Base-by-base conservation (phyloP, 2,888 invertebrate genomes). In the Dicycla oo region DNA sequence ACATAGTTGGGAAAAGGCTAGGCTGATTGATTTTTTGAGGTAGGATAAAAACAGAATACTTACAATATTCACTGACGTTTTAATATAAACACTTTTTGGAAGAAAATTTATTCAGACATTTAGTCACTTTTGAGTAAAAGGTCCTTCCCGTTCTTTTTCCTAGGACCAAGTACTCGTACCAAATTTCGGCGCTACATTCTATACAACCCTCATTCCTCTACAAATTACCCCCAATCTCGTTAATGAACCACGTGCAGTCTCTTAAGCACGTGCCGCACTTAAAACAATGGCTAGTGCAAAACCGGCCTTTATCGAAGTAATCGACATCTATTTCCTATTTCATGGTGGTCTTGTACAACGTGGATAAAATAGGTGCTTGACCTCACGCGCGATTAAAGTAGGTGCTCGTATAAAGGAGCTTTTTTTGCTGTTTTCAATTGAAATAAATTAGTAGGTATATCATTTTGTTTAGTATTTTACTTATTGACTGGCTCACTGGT, bases 291-390 rank as follows among this genome's bases (percentile, higher is more conserved):
- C 69, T 69, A 66, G 76, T 74, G 82, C 82, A 81, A 83, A 82
- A 78, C 75, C 66, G 80, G 73, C 56, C 62, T 61, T 70, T 80
- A 86, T 86, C 86, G 69, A 66, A 78, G 64, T 76, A 64, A 78
- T 83, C 75, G 69, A 78, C 76, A 75, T 72, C 69, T 75, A 78
- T 77, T 86, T 81, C 75, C 79, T 81, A 79, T 81, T 82, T 82
- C 86, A 85, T 62, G 82, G 84, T 87, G 83, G 85, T 83, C 86
- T 76, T 67, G 74, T 73, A 81, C n/a, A n/a, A 80, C 86, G 85
- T 82, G 85, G 83, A 82, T 85, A 69, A 84, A 83, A 82, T 80
- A 81, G 83, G 85, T 75, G 79, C 83, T 86, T 84, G 85, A 84
- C 85, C 85, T 80, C 73, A 77, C 69, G 78, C 69, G 53, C 61